A percentile compares a stretch with the other conserved stretches of the same genome.
Conservation (phyloP, 2,888 invertebrate species). For the Scaptomyza polygonia region DNA sequence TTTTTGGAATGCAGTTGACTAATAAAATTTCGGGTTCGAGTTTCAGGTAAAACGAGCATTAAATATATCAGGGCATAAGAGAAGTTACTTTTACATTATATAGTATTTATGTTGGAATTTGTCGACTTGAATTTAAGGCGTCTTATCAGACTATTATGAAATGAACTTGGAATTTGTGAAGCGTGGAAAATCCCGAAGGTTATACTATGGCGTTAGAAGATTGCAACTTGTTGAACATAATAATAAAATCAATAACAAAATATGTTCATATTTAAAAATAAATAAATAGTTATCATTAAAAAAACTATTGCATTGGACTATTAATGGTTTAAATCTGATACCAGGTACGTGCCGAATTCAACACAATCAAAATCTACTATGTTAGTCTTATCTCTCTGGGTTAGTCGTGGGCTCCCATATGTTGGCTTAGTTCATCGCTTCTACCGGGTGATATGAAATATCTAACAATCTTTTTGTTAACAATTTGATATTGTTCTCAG, state of each 20-base stretch:
- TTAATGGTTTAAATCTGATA: slow-evolving; percentile 9
- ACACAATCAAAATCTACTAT: neutral
- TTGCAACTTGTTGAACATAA: neutral
- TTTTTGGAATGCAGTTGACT: slow-evolving; percentile 1
- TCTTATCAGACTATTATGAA: neutral
- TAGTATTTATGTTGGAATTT: neutral
- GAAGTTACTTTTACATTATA: neutral
- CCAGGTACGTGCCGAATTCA: slow-evolving; percentile 21
- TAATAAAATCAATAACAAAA: neutral
- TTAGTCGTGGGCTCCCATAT: slow-evolving; percentile 17
- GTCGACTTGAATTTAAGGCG: neutral
- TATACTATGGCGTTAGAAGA: neutral
- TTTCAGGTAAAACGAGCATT: neutral
- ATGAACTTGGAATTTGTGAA: neutral
- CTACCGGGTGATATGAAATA: slow-evolving; percentile 19
- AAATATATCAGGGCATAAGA: neutral
- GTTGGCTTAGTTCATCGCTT: slow-evolving; percentile 20
- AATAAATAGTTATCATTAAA: too few relatives aligned
- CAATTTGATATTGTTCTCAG: too few relatives aligned
- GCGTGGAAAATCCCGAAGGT: neutral
- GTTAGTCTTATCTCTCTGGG: slow-evolving; percentile 39
- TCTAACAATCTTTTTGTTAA: too few relatives aligned
- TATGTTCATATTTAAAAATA: neutral
- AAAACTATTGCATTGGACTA: neutral
- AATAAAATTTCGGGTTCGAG: neutral